Conservation (phyloP, 2,888 invertebrate genomes). For the Machimus atricapillus region DNA sequence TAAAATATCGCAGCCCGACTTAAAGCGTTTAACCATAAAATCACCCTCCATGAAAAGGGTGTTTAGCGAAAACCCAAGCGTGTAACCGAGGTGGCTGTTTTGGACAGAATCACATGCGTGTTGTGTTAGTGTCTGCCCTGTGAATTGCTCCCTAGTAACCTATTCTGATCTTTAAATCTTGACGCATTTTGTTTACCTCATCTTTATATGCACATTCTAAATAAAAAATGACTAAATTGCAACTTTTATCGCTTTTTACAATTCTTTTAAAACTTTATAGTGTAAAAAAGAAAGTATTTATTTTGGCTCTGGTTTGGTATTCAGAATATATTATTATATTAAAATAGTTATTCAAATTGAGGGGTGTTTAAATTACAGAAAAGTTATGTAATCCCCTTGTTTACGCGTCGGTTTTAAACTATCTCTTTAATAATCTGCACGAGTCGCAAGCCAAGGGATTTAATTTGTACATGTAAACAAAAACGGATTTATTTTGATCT, state of each 20-base stretch:
- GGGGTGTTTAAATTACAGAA: neutral
- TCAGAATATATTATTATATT: neutral
- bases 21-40: conserved; percentile 22
- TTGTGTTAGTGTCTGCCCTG: neutral
- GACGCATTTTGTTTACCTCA: neutral
- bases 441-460: neutral
- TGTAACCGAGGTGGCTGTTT: neutral
- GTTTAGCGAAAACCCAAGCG: conserved; percentile 1
- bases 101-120: neutral
- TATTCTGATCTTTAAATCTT: neutral
- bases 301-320: neutral
- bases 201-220: neutral
- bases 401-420: neutral
- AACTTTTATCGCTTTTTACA: too few species aligned
- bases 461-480: conserved; percentile 23
- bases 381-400: neutral
- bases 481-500: conserved; percentile 11
- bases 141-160: neutral
- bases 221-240: neutral
- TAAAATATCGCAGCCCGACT: conserved; percentile 6
- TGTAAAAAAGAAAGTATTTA: neutral
- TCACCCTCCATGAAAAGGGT: conserved; percentile 12
- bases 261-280: neutral
- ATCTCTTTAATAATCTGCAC: neutral
- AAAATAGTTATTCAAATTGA: neutral